Percentiles rank a stretch among this genome's conserved stretches.
phyloP scores from a whole-genome alignment of 2,797 vertebrate species.

The Intellagama lesueurii region DNA sequence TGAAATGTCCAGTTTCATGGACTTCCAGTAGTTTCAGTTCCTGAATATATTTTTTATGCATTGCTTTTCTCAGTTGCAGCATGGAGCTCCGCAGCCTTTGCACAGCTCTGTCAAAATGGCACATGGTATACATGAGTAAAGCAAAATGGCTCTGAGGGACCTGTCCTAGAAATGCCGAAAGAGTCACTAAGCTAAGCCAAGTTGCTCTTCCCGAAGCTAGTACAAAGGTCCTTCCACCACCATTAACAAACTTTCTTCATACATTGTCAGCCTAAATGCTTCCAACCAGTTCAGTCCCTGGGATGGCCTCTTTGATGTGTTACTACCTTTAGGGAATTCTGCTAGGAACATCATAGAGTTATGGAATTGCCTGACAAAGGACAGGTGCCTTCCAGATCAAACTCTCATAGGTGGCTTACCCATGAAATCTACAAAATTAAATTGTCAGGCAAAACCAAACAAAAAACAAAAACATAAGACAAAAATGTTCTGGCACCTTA shows the following conservation, averaged over 20 bases:
- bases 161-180: neutral
- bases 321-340: neutral
- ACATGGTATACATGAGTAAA: neutral
- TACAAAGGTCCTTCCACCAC: neutral
- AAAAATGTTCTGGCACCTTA: too few relatives aligned
- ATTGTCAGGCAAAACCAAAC: too few relatives aligned
- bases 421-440: neutral
- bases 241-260: neutral
- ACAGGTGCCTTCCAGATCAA: neutral
- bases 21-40: neutral
- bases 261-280: neutral
- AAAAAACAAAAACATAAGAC: too few relatives aligned
- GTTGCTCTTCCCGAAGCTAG: neutral
- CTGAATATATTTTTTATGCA: neutral
- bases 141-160: neutral
- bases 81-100: neutral
- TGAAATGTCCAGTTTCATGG: neutral
- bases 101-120: neutral
- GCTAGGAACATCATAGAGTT: too few relatives aligned
- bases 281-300: neutral
- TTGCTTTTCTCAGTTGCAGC: neutral
- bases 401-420: too few relatives aligned
- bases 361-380: neutral
- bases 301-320: neutral
- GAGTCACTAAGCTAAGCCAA: neutral